Conservation (phyloP, 2,113 vertebrate species). For the Pampusana beccarii region DNA sequence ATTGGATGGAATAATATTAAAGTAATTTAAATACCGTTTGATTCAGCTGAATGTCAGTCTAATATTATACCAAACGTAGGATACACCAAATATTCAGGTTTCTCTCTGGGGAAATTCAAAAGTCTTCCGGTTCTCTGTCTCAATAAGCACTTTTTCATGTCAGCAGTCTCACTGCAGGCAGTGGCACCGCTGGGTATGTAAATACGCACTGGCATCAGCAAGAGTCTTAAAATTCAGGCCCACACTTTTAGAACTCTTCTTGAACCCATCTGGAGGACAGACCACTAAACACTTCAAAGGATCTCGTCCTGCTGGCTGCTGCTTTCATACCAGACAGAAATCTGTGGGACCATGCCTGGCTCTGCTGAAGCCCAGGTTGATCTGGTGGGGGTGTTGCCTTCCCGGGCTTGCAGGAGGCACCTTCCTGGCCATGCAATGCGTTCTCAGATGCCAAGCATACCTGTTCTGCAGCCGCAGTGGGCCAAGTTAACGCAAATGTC, state of each 20-base stretch:
- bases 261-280: conserved; percentile 33
- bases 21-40: neutral
- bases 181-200: neutral
- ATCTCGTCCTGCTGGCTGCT: neutral
- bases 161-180: neutral
- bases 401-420: fast-evolving
- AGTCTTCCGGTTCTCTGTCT: neutral
- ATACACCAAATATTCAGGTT: neutral
- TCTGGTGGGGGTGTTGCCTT: neutral
- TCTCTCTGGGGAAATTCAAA: neutral
- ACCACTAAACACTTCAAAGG: conserved; percentile 29
- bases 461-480: fast-evolving
- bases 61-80: neutral
- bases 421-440: fast-evolving
- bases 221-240: neutral
- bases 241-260: neutral
- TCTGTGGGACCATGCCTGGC: neutral
- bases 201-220: neutral
- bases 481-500: neutral
- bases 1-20: neutral
- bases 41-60: neutral
- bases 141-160: neutral
- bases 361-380: neutral
- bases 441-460: neutral
- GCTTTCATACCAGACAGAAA: neutral